These are phyloP conservation scores for Sapajus apella DNA, from an alignment of 2,113 vertebrate genomes.

Conservation along the genomic window DNA sequence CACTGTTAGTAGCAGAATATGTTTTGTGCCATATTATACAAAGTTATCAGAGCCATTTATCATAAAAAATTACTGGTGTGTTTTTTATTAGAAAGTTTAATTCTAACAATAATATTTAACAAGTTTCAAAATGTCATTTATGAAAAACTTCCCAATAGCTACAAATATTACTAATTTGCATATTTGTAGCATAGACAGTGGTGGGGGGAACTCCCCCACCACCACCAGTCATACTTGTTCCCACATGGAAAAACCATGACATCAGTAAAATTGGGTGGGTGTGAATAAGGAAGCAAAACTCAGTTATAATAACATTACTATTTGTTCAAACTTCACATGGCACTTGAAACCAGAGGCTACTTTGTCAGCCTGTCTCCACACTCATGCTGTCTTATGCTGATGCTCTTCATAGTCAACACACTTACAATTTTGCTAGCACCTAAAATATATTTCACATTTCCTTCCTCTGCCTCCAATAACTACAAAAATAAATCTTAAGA, in stretches of 20 bases:
- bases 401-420: neutral
- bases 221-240: constrained; percentile 83
- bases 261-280: constrained; percentile 84
- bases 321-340: constrained; percentile 33
- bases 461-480: constrained; percentile 36
- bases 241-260: constrained; percentile 91
- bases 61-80: neutral
- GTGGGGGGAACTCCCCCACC: constrained; percentile 89
- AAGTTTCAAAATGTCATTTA: constrained; percentile 82
- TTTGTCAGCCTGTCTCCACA: neutral
- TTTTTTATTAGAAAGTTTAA: constrained; percentile 60
- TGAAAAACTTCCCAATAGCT: constrained; percentile 85
- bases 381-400: neutral
- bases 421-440: neutral
- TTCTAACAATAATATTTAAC: constrained; percentile 63
- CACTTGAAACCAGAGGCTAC: neutral
- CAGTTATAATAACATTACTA: constrained; percentile 51
- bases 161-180: constrained; percentile 87
- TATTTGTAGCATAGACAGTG: constrained; percentile 76
- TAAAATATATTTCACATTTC: constrained; percentile 3
- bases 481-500: neutral
- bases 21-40: neutral
- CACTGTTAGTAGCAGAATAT: neutral
- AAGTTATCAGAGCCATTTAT: constrained; percentile 16
- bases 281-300: constrained; percentile 85